Conservation (phyloP, 2,888 invertebrate genomes). For the Sarcophaga rosellei region DNA sequence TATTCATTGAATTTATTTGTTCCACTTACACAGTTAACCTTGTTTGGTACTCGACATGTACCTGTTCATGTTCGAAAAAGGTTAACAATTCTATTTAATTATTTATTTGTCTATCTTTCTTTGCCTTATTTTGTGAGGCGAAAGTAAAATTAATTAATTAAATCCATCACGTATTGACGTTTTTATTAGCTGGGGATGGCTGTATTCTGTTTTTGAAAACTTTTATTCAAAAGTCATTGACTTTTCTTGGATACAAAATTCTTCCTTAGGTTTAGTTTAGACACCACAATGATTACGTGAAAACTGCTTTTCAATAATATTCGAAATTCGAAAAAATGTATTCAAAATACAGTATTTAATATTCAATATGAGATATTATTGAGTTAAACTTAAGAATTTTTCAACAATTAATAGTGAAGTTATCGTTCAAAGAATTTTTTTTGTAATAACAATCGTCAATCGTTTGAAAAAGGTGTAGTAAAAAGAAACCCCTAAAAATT, state of each 20-base stretch:
- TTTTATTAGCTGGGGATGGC: slow-evolving; percentile 21
- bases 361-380: no score
- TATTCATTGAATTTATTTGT: slow-evolving; percentile 35
- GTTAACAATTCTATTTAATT: slow-evolving; percentile 2
- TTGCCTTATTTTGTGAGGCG: slow-evolving; percentile 34
- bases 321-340: neutral
- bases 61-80: neutral
- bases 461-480: no score
- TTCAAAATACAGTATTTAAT: no score
- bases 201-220: slow-evolving; percentile 24
- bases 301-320: neutral
- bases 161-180: slow-evolving; percentile 51
- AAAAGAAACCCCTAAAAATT: no score
- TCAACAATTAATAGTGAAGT: no score
- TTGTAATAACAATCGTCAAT: no score
- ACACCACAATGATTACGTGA: neutral
- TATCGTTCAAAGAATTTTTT: no score
- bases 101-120: neutral
- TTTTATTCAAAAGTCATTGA: slow-evolving; percentile 44
- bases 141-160: slow-evolving; percentile 63
- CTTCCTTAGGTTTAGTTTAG: neutral
- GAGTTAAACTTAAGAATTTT: no score
- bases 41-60: slow-evolving; percentile 44
- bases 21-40: slow-evolving; percentile 68
- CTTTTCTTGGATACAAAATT: slow-evolving; percentile 9